Percentiles rank a stretch among this genome's conserved stretches.
Conservation (phyloP, 1,140 invertebrate genomes). For the Brachionus rotundiformis region DNA sequence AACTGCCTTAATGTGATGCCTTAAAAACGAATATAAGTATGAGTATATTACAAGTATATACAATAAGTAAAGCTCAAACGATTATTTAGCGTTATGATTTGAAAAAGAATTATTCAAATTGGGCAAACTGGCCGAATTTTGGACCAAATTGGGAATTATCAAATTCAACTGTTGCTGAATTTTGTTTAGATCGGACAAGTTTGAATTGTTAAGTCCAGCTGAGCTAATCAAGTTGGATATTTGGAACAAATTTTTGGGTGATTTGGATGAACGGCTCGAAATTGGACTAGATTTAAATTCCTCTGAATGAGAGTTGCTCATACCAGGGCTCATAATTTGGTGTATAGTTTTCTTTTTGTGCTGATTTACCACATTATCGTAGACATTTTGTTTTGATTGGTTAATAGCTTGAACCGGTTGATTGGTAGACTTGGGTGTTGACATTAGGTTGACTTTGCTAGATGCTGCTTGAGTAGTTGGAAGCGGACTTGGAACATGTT, state of each 20-base stretch:
- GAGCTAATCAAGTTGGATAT: conserved; percentile 17
- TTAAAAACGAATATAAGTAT: conserved; percentile 11
- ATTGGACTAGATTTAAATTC: background rate
- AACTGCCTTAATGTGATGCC: conserved; percentile 9
- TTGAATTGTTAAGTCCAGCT: background rate
- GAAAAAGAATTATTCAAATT: background rate
- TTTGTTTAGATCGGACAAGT: background rate
- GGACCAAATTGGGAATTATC: conserved; percentile 1
- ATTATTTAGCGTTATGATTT: background rate
- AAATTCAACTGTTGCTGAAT: conserved; percentile 25
- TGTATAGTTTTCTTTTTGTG: conserved; percentile 1
- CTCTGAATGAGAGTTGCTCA: background rate
- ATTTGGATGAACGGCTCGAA: background rate
- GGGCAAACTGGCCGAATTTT: conserved; percentile 21
- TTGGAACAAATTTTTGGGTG: conserved; percentile 27
- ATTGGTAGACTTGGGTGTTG: background rate
- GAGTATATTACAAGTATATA: background rate
- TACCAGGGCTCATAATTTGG: background rate
- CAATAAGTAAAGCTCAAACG: background rate
- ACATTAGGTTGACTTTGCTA: background rate
- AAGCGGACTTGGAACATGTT: background rate
- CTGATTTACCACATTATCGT: conserved; percentile 11
- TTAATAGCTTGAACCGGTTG: background rate
- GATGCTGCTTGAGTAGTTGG: background rate
- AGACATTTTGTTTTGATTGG: background rate